These are phyloP conservation scores for Drosophila truncata DNA, from an alignment of 1,140 invertebrate genomes.

Conservation along the genomic window DNA sequence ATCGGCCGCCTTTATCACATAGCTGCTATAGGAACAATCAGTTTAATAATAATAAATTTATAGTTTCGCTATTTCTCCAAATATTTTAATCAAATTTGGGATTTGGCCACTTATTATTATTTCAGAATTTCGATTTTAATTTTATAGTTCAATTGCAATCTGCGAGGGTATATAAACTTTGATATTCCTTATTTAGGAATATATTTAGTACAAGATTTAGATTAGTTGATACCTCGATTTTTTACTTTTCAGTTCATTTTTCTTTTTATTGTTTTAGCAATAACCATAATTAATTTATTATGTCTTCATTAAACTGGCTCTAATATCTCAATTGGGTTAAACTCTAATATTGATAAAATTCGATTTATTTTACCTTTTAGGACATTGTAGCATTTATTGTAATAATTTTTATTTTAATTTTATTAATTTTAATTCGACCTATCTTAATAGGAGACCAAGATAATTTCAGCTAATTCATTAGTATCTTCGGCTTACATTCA, in stretches of 20 bases:
- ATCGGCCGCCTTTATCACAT: no score
- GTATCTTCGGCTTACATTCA: constrained; percentile 90
- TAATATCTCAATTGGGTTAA: constrained; percentile 87
- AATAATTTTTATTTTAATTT: constrained; percentile 85
- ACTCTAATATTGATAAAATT: constrained; percentile 88
- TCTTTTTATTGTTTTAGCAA: constrained; percentile 88
- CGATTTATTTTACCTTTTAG: constrained; percentile 88
- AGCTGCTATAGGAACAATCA: no score
- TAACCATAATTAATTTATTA: constrained; percentile 88
- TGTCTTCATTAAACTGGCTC: constrained; percentile 88
- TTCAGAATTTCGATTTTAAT: no score
- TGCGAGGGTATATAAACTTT: no score
- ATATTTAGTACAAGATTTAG: constrained; percentile 88
- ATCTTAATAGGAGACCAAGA: constrained; percentile 88
- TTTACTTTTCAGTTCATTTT: constrained; percentile 90
- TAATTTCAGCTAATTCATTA: constrained; percentile 91
- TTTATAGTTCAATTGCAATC: no score
- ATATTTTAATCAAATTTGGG: no score
- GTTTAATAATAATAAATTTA: no score
- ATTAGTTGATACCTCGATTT: constrained; percentile 90
- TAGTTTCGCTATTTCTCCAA: no score
- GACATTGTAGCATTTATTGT: constrained; percentile 87
- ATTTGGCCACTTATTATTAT: no score
- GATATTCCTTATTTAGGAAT: constrained; percentile 87
- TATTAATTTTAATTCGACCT: constrained; percentile 86